Evolutionary conservation across 2,113 vertebrate species (phyloP).

Genomic region (Mola mola): DNA sequence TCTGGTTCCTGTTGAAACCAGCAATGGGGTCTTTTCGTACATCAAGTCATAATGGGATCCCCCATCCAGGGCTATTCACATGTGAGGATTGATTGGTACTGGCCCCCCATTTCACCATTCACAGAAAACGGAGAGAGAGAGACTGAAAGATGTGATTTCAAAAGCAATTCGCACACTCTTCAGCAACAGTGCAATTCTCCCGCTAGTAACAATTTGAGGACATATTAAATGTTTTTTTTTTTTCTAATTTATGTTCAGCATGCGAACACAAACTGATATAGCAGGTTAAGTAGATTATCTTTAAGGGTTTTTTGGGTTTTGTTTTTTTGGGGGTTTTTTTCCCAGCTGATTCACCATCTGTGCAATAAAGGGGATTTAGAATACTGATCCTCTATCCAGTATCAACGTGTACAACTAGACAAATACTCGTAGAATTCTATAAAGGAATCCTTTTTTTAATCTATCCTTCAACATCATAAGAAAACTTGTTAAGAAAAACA

Average conservation of each 20-base stretch:
- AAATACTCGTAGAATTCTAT: too few relatives aligned
- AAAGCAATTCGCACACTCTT: slow-evolving; percentile 52
- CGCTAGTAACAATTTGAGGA: too few relatives aligned
- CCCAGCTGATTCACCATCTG: slow-evolving; percentile 53
- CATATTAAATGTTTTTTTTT: background rate
- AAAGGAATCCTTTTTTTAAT: too few relatives aligned
- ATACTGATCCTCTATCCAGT: too few relatives aligned
- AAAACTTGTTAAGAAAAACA: too few relatives aligned
- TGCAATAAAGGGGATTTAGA: too few relatives aligned
- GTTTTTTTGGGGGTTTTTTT: slow-evolving; percentile 13
- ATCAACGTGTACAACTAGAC: too few relatives aligned
- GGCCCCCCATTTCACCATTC: slow-evolving; percentile 58
- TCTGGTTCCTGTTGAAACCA: slow-evolving; percentile 28
- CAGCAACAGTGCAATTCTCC: too few relatives aligned
- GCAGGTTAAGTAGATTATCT: background rate
- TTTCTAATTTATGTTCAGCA: background rate
- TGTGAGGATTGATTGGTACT: slow-evolving; percentile 43
- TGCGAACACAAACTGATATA: slow-evolving; percentile 15
- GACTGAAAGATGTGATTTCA: slow-evolving; percentile 61
- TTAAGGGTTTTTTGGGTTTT: slow-evolving; percentile 11
- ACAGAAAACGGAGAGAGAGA: slow-evolving; percentile 27
- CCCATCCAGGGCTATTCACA: slow-evolving; percentile 39
- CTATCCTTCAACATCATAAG: too few relatives aligned
- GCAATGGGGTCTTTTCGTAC: slow-evolving; percentile 37
- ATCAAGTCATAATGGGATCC: slow-evolving; percentile 44